Evolutionary conservation across 2,888 invertebrate genomes (phyloP), one percentile per base, ranked within the genome.

Genomic region (Caenorhabditis sp.): DNA sequence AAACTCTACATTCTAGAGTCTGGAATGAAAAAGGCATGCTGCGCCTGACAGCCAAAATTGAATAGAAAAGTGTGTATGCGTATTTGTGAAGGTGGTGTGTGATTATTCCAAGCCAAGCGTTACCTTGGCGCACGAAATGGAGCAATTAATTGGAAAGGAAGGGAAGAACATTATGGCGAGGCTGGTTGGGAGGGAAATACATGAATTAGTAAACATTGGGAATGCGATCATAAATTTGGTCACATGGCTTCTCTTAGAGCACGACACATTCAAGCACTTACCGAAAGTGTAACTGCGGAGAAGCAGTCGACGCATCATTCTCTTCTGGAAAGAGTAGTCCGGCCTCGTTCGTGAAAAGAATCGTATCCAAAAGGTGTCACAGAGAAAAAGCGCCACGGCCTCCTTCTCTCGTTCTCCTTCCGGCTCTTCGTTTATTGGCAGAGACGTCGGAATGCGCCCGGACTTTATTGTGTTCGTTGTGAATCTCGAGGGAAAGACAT

Each of bases 281-380:
- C 75, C 75, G 32, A 68, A 75, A 27, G 75, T 75, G 24, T 75
- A 75, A 39, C 75, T 75, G 13, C 65, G 46, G 17, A 62, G 52
- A 32, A 68, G 50, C 17, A 75, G 22, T 27, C 52, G 27, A 15
- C 68, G 68, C 68, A 75, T 75, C 68, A 75, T 68, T 24, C 7
- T 65, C n/a, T n/a, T n/a, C n/a, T n/a, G n/a, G n/a, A n/a, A n/a
- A n/a, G n/a, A n/a, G n/a, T n/a, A n/a, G n/a, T n/a, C n/a, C n/a
- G n/a, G n/a, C n/a, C n/a, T n/a, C n/a, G n/a, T n/a, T n/a, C n/a
- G n/a, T n/a, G n/a, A n/a, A n/a, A n/a, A n/a, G n/a, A n/a, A n/a
- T n/a, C n/a, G n/a, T n/a, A n/a, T n/a, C n/a, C n/a, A n/a, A n/a
- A n/a, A n/a, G n/a, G n/a, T n/a, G n/a, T n/a, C n/a, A n/a, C n/a